Conservation (phyloP, 2,797 vertebrate species). For the Eospalax fontanierii region DNA sequence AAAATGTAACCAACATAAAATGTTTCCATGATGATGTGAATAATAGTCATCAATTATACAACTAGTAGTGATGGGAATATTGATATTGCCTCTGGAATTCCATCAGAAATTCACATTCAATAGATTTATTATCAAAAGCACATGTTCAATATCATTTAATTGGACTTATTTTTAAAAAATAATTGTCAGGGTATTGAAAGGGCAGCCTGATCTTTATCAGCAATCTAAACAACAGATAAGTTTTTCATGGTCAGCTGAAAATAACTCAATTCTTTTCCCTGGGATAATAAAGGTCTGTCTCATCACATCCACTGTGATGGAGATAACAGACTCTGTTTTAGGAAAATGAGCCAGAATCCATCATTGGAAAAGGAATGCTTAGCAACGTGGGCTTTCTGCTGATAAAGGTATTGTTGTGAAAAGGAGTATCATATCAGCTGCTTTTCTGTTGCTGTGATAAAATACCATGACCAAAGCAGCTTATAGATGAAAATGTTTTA, state of each 20-base stretch:
- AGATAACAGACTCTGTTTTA: background rate
- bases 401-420: background rate
- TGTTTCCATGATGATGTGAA: background rate
- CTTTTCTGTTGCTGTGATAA: too few species aligned
- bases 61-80: background rate
- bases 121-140: background rate
- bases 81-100: background rate
- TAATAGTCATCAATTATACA: background rate
- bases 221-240: background rate
- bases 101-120: background rate
- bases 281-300: background rate
- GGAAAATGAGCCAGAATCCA: background rate
- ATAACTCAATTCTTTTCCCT: background rate
- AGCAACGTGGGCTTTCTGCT: background rate
- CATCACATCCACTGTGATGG: background rate
- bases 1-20: constrained; percentile 5
- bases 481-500: too few species aligned
- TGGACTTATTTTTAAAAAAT: constrained; percentile 1
- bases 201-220: background rate
- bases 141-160: background rate
- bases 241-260: background rate
- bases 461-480: too few species aligned
- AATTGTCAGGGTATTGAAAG: background rate
- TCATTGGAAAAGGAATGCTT: background rate
- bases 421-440: background rate